Conservation (phyloP, 1,140 invertebrate genomes). For the Pseudomyrmex concolor region DNA sequence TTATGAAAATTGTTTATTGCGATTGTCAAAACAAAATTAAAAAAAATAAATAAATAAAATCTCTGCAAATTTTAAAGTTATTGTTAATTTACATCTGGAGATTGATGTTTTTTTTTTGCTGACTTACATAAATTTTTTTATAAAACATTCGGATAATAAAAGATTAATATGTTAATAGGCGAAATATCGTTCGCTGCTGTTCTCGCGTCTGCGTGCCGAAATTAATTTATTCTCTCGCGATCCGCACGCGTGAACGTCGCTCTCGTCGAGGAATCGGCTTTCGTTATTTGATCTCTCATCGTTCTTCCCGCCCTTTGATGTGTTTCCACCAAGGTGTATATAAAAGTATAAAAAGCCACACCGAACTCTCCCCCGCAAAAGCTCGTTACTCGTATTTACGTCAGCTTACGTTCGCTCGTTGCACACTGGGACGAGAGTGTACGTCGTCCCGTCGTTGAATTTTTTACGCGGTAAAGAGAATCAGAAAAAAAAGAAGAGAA, state of each 20-base stretch:
- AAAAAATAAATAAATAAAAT: too few relatives aligned
- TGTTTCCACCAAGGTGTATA: constrained; percentile 10
- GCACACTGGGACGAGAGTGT: background rate
- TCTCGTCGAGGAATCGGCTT: constrained; percentile 37
- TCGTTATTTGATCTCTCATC: constrained; percentile 32
- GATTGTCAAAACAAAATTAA: too few relatives aligned
- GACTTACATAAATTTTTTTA: too few relatives aligned
- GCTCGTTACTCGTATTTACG: constrained; percentile 42
- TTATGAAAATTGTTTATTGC: too few relatives aligned
- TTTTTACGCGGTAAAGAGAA: constrained; percentile 30
- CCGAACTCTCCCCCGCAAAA: constrained; percentile 11
- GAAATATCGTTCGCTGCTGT: too few relatives aligned
- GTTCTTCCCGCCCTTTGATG: constrained; percentile 34
- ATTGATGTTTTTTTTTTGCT: too few relatives aligned
- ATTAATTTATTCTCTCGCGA: constrained; percentile 16
- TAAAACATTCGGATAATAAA: too few relatives aligned
- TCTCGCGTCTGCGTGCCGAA: background rate
- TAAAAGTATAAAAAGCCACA: constrained; percentile 11
- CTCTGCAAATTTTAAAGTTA: too few relatives aligned
- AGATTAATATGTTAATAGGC: too few relatives aligned
- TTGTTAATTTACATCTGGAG: too few relatives aligned
- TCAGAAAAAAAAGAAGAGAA: background rate
- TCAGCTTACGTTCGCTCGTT: constrained; percentile 40
- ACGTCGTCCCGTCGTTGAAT: constrained; percentile 22
- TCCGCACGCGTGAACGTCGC: constrained; percentile 9